Percentiles rank a stretch among this genome's conserved stretches.
Conservation (phyloP, 2,113 vertebrate species). For the Ranitomeya imitator region DNA sequence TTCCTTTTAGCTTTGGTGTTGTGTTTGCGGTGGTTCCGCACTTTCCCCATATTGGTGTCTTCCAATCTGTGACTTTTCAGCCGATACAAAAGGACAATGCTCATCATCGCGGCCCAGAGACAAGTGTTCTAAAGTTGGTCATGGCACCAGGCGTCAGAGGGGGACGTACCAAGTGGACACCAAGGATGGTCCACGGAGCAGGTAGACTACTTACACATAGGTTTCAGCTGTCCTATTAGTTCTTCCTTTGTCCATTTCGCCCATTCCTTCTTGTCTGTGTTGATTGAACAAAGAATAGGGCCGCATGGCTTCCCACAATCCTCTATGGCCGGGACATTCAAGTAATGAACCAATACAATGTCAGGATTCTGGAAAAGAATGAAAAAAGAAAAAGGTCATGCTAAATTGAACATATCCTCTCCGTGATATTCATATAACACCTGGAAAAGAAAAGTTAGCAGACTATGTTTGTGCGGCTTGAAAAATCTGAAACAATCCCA, state of each 20-base stretch:
- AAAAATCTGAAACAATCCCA: neutral
- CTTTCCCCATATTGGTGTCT: no score
- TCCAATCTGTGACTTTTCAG: neutral
- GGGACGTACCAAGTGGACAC: neutral
- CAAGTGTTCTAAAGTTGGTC: neutral
- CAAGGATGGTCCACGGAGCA: neutral
- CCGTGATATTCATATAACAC: neutral
- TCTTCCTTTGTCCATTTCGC: constrained; percentile 99
- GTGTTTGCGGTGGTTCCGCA: neutral
- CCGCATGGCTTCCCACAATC: constrained; percentile 98
- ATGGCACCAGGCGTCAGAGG: no score
- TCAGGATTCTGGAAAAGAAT: constrained; percentile 86
- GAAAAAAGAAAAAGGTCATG: constrained; percentile 48
- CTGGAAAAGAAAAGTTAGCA: neutral
- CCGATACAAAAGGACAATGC: neutral
- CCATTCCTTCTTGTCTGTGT: constrained; percentile 99
- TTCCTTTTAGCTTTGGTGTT: neutral
- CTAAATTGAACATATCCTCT: neutral
- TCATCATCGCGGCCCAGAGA: neutral
- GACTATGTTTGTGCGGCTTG: neutral
- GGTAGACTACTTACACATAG: constrained; percentile 92
- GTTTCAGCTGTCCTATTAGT: constrained; percentile 96
- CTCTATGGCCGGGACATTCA: constrained; percentile 98
- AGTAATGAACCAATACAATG: constrained; percentile 97
- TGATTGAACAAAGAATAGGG: constrained; percentile 98